Evolutionary conservation across 2,113 vertebrate genomes (phyloP).

Genomic region (Colius striatus): DNA sequence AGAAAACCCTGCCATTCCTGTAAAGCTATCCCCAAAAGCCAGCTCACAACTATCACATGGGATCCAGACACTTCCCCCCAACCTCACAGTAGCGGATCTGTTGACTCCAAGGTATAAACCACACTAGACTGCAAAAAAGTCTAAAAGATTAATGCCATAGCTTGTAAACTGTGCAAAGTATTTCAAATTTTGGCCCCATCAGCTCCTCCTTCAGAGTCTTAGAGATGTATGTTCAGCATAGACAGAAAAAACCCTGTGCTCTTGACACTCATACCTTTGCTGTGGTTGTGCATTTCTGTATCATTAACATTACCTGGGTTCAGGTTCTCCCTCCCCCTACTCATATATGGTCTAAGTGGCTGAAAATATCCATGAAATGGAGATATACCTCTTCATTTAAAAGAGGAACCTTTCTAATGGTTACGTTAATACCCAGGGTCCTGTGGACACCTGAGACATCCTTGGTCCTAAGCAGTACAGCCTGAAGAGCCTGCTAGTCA

Average conservation of each 20-base stretch:
- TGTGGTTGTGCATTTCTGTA: neutral
- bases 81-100: neutral
- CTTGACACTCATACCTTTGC: neutral
- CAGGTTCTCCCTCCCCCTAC: neutral
- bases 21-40: neutral
- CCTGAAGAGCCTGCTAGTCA: constrained; percentile 78
- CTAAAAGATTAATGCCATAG: neutral
- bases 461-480: constrained; percentile 76
- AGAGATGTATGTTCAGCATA: neutral
- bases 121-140: neutral
- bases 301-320: neutral
- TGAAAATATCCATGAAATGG: constrained; percentile 61
- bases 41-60: neutral
- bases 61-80: fast-evolving
- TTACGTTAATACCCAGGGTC: constrained; percentile 73
- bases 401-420: constrained; percentile 75
- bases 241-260: neutral
- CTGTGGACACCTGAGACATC: constrained; percentile 76
- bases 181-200: neutral
- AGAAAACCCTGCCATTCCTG: neutral
- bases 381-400: constrained; percentile 72
- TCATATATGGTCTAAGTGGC: constrained; percentile 22
- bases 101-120: neutral
- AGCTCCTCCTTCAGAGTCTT: neutral
- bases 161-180: neutral